Evolutionary conservation across 2,797 vertebrate genomes (phyloP).

Genomic region (Tapera naevia): DNA sequence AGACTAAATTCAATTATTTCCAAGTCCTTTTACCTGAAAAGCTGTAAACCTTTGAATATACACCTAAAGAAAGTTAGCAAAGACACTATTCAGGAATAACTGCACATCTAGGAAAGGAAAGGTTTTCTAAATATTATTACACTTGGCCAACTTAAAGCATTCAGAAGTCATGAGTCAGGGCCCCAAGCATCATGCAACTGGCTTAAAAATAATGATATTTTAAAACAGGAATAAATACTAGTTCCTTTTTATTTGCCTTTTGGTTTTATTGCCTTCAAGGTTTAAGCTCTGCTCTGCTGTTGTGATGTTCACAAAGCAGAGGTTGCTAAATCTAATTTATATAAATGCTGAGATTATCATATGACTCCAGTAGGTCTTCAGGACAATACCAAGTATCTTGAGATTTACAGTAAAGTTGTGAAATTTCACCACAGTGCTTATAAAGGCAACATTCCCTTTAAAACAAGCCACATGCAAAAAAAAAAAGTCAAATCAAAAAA

Average conservation of each 20-base stretch:
- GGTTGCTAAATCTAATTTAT: not conserved
- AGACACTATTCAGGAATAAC: not conserved
- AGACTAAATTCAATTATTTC: not conserved
- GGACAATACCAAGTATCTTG: not conserved
- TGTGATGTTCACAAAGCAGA: not conserved
- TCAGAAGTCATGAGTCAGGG: slow-evolving; percentile 29
- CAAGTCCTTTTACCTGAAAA: not conserved
- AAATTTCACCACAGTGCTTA: not conserved
- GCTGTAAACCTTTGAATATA: not conserved
- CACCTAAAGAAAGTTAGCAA: not conserved
- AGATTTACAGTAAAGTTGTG: not conserved
- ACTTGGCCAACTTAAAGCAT: slow-evolving; percentile 24
- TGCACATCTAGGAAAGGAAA: slow-evolving; percentile 46
- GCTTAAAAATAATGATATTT: not conserved
- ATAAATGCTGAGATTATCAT: not conserved
- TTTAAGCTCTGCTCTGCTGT: not conserved
- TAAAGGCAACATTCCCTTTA: not conserved
- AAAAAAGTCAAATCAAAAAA: not conserved
- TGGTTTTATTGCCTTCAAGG: not conserved
- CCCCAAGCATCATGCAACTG: not conserved
- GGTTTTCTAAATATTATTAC: not conserved
- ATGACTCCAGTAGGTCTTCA: not conserved
- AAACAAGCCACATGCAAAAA: not conserved
- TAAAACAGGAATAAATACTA: not conserved
- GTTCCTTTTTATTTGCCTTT: slow-evolving; percentile 22